These are phyloP conservation scores for Apus apus DNA, from an alignment of 2,113 vertebrate genomes.

Conservation along the genomic window DNA sequence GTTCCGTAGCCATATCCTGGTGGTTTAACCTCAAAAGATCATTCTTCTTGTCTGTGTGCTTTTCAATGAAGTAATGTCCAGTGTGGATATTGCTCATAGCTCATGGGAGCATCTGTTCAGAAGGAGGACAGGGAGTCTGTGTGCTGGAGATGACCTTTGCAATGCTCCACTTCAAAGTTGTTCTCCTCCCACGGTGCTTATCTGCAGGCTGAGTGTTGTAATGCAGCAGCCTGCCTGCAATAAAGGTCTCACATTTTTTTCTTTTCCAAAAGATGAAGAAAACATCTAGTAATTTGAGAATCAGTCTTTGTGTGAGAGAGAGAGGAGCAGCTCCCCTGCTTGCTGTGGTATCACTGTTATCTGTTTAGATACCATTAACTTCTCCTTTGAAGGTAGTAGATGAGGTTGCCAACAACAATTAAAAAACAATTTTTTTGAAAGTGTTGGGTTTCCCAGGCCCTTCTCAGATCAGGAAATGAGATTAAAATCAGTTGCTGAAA, in stretches of 20 bases:
- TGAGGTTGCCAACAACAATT: conserved; percentile 56
- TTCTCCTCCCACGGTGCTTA: rapidly evolving
- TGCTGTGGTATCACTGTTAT: not conserved
- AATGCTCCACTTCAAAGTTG: not conserved
- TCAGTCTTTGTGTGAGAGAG: not conserved
- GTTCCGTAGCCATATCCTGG: rapidly evolving
- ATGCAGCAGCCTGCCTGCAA: not conserved
- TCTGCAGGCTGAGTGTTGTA: not conserved
- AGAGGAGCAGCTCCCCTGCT: not conserved
- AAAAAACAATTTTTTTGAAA: conserved; percentile 38
- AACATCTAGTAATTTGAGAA: conserved; percentile 49
- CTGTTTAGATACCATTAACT: conserved; percentile 50
- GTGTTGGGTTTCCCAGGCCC: conserved; percentile 32
- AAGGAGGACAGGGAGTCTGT: not conserved
- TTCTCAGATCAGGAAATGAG: conserved; percentile 60
- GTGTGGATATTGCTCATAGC: not conserved
- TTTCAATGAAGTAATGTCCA: not conserved
- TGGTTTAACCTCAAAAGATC: not conserved
- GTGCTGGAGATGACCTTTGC: not conserved
- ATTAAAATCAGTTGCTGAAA: conserved; percentile 56
- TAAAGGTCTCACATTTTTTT: not conserved
- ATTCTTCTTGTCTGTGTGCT: not conserved
- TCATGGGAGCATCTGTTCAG: not conserved
- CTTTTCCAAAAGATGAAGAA: not conserved
- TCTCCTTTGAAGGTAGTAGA: conserved; percentile 55